Evolutionary conservation across 2,797 vertebrate species (phyloP).

Genomic region (Astyanax mexicanus): DNA sequence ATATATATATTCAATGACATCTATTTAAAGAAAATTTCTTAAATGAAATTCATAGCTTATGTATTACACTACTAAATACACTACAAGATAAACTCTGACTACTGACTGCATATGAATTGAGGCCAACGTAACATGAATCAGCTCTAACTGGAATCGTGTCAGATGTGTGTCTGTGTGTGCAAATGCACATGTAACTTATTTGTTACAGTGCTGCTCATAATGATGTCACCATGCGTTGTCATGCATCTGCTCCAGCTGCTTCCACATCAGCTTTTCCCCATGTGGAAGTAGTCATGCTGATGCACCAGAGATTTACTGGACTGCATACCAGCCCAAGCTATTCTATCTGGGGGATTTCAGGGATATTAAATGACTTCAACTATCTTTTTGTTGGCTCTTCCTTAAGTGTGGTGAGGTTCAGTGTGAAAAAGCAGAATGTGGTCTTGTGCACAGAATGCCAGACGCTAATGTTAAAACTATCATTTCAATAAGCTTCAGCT

Average conservation of each 20-base stretch:
- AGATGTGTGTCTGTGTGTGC: background rate
- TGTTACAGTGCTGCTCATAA: background rate
- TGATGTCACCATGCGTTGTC: conserved; percentile 8
- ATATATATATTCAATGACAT: too few species aligned
- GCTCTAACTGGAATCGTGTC: background rate
- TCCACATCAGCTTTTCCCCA: background rate
- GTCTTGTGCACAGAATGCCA: conserved; percentile 14
- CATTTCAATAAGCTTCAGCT: conserved; percentile 7
- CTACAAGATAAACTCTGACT: too few species aligned
- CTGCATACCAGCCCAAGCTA: background rate
- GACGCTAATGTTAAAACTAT: conserved; percentile 25
- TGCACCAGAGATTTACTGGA: background rate
- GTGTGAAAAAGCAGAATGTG: conserved; percentile 18
- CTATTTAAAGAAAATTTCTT: too few species aligned
- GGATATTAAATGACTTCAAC: background rate
- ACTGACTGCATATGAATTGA: too few species aligned
- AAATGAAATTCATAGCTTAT: too few species aligned
- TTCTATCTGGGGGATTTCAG: conserved; percentile 14
- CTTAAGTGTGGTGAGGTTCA: conserved; percentile 22
- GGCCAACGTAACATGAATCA: background rate
- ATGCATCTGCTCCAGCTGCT: conserved; percentile 9
- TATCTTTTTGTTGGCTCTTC: conserved; percentile 14
- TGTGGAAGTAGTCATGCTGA: conserved; percentile 13
- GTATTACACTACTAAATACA: too few species aligned
- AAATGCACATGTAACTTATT: background rate